Conservation (phyloP, 2,888 invertebrate genomes). For the Mythimna pallens region DNA sequence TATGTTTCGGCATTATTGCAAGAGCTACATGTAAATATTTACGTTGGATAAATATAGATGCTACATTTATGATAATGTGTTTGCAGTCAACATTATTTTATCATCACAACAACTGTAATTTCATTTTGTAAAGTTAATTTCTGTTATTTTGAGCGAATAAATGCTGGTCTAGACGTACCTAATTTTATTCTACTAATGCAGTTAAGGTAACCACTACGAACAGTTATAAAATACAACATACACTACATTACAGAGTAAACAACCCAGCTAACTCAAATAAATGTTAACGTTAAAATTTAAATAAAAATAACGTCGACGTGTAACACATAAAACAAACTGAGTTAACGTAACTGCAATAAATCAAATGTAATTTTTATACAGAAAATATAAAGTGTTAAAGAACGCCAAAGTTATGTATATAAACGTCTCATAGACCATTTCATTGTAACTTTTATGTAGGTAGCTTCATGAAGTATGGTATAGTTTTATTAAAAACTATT, state of each 20-base stretch:
- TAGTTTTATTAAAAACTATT: conserved; percentile 71
- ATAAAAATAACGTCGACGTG: conserved; percentile 49
- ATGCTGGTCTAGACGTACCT: conserved; percentile 48
- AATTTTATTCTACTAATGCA: conserved; percentile 47
- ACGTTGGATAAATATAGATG: neutral
- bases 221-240: conserved; percentile 30
- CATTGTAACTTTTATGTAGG: conserved; percentile 49
- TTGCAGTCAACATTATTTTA: conserved; percentile 4
- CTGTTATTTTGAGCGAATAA: conserved; percentile 26
- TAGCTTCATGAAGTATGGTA: conserved; percentile 50
- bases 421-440: conserved; percentile 48
- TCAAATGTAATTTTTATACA: conserved; percentile 64
- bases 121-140: conserved; percentile 10
- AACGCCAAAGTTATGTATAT: conserved; percentile 47
- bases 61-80: conserved; percentile 1
- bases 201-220: conserved; percentile 31
- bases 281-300: conserved; percentile 57
- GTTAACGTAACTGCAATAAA: conserved; percentile 63
- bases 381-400: conserved; percentile 55
- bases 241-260: conserved; percentile 40
- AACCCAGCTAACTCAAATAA: conserved; percentile 48
- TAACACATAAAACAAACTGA: conserved; percentile 55
- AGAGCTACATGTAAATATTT: neutral
- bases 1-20: neutral
- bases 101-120: conserved; percentile 6